These are phyloP conservation scores for Buathra laborator DNA, from an alignment of 2,888 invertebrate genomes.

Conservation along the genomic window DNA sequence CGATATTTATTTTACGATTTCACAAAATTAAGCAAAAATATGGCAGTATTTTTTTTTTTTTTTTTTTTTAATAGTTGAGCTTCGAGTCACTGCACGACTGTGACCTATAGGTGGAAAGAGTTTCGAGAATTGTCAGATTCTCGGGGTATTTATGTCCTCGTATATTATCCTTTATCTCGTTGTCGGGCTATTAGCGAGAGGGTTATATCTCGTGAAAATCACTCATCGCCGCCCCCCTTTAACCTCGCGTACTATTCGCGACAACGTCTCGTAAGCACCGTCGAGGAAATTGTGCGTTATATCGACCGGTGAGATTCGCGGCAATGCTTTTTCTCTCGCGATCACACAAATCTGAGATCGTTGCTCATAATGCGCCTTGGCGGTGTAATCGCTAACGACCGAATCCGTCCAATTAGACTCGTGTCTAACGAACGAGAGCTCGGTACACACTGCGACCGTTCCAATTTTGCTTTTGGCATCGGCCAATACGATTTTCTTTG, in stretches of 20 bases:
- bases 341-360: constrained; percentile 13
- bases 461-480: constrained; percentile 75
- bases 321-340: constrained; percentile 15
- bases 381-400: constrained; percentile 21
- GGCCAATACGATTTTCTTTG: constrained; percentile 70
- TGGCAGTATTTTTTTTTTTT: neutral
- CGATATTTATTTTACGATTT: neutral
- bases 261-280: neutral
- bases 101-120: neutral
- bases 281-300: neutral
- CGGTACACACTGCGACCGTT: constrained; percentile 66
- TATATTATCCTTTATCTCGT: constrained; percentile 34
- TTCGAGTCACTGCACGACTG: neutral
- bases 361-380: neutral
- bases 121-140: constrained; percentile 7
- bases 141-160: constrained; percentile 41
- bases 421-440: constrained; percentile 74
- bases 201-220: constrained; percentile 52
- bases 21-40: neutral
- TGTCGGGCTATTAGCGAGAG: constrained; percentile 30
- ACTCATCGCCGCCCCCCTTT: constrained; percentile 46
- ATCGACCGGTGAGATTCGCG: constrained; percentile 2
- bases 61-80: neutral
- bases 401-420: constrained; percentile 70
- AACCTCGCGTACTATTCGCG: constrained; percentile 16